Base-by-base conservation (phyloP, 37 sponge, comb jelly and placozoan genomes). In the Petrosia ficiformis region DNA sequence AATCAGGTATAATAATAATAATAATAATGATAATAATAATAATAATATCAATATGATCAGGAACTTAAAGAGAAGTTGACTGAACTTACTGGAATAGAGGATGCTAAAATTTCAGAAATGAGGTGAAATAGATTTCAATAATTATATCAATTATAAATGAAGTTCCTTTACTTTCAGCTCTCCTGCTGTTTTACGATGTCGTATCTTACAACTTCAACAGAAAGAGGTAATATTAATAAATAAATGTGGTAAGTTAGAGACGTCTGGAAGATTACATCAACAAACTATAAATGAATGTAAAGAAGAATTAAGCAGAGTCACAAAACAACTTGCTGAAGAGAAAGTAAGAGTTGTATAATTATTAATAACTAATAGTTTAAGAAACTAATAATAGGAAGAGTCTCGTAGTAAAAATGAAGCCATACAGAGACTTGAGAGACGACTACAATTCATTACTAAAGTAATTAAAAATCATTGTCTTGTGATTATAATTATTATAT, bases 371-470 rank as follows among this genome's bases (percentile, higher is more conserved):
- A 68, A 5, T 34, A 29, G 59, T 73, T 26, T 73, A 32, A 25
- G 44, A 54, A 16, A 72, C 25, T 19, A 42, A 3, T 26, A 6
- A 22, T 24, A 77, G 67, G 80, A 71, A 22, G 75, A 78, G 34
- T 14, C 52, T 0, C 57, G 58, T 57, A 29, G 29, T 29, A 74
- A 44, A 44, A 80, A 81, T 48, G 91, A 82, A 37, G 73, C 52
- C n/a, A 77, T 85, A 4, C 87, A 90, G 74, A 67, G 78, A 34
- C 66, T 86, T 54, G 91, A 90, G 64, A 80, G 65, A 44, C 80
- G 80, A 44, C 61, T 85, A 26, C 56, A 77, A 0, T 90, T 90
- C 70, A 82, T 90, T 22, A 85, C 78, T 54, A 90, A 90, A 72
- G 89, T 79, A 82, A 19, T 38, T 65, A 32, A 32, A 36, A 26